Base-by-base conservation (phyloP, 2,888 invertebrate genomes). In the Heliconius erato region DNA sequence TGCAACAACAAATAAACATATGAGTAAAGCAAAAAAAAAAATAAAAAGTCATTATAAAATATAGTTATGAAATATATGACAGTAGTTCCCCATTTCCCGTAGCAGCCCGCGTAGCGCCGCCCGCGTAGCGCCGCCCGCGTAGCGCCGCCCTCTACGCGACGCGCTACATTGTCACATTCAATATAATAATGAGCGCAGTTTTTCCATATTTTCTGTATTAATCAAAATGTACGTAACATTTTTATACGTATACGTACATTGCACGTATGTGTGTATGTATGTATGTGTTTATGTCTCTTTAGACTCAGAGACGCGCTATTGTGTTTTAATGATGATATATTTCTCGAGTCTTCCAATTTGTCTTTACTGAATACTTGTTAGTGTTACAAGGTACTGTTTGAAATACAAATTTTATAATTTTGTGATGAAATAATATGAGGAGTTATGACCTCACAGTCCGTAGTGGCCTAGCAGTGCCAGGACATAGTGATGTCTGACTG, bases 181-280 rank as follows among this genome's bases (percentile, higher is more conserved):
- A 74, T 80, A 49, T 16, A 65, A 49, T 74, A 67, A 80, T 67
- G 80, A 74, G 74, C n/a, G 80, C 28, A 65, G 44, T 67, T 80
- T 74, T 74, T 74, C 74, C 54, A 23, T 54, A 74, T 74, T 74
- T 74, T 54, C 74, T 54, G 12, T 54, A 74, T 74, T 74, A 74
- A 54, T 74, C 54, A 26, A 23, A 74, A 74, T 35, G 23, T 40
- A 69, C n/a, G 35, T 40, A 35, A 40, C 19, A 40, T 28, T 28
- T 59, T 7, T 19, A 59, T 19, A 28, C 26, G 65, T 67, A 14
- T 65, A 14, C 0, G 49, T 49, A 14, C 49, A 49, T 9, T 35
- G 14, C 16, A n/a, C 63, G 23, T 63, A 16, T 5, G 12, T 28
- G 2, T 28, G 16, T 28, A 5, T 67, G 28, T 16, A 4, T 14